Base-by-base conservation (phyloP, 2,888 invertebrate genomes). In the Hypselothyrea guttata region DNA sequence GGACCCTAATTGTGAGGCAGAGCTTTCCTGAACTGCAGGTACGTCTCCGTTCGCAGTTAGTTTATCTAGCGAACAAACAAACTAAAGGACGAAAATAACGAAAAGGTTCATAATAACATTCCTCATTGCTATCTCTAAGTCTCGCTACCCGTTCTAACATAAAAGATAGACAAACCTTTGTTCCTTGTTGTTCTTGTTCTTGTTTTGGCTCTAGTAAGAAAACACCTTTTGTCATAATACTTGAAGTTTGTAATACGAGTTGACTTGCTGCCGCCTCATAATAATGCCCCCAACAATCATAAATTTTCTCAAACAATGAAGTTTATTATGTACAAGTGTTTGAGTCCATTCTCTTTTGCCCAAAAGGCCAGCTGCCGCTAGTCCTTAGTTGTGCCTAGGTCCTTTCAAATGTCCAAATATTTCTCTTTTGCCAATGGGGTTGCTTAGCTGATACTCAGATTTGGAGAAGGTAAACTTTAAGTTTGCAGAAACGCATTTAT, bases 1-100 rank as follows among this genome's bases (percentile, higher is more conserved):
- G 98, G 98, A 96, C 98, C 27, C 92, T 97, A 67, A 98, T 98
- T 81, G 98, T 97, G 38, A 92, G 98, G 51, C 97, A 98, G 90
- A 97, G 97, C 88, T 95, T 98, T 90, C 96, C 97, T 15, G 98
- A 98, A 89, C 92, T 98, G 64, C 95, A 95, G 92, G 92, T 92
- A 77, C 53, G 54, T 33, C 44, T 16, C 33, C 33, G 18, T 9
- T n/a, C n/a, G n/a, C n/a, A n/a, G n/a, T n/a, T n/a, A n/a, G n/a
- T n/a, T 40, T 12, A 31, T 44, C 41, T 30, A n/a, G 27, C 31
- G 31, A 40, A 48, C 34, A 42, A 40, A 35, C 2, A 22, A 22
- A 22, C 22, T n/a, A n/a, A n/a, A n/a, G n/a, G n/a, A n/a, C n/a
- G n/a, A n/a, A n/a, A 22, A 22, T 5, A 22, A 22, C n/a, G 22